Conservation (phyloP, 2,113 vertebrate species). For the Poecile atricapillus region DNA sequence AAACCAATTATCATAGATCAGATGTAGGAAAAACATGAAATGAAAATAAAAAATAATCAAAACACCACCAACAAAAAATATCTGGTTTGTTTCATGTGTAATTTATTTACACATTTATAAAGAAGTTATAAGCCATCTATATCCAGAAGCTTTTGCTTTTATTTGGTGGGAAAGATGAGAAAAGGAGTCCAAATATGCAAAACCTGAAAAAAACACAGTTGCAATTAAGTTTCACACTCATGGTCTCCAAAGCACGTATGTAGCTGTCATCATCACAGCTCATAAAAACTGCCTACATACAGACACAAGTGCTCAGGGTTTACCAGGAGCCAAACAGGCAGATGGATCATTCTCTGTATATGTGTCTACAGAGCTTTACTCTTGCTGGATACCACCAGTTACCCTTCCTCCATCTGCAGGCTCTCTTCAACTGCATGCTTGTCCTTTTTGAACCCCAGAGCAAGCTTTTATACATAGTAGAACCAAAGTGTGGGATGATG, state of each 20-base stretch:
- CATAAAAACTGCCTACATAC: not conserved
- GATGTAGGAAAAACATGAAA: not conserved
- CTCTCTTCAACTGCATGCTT: not conserved
- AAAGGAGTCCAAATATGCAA: not conserved
- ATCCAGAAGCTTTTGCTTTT: not conserved
- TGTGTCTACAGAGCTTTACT: not conserved
- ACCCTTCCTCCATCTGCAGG: not conserved
- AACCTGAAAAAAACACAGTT: not conserved
- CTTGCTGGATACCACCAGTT: not conserved
- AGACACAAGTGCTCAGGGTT: not conserved
- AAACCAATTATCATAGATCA: not conserved
- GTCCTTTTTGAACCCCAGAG: not conserved
- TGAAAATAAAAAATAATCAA: not conserved
- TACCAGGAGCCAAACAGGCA: slow-evolving; percentile 5
- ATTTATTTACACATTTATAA: not conserved
- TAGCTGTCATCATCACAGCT: not conserved
- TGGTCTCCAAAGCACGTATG: not conserved
- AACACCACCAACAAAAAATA: not conserved
- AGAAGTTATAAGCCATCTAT: not conserved
- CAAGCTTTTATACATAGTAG: not conserved
- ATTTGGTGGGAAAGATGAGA: not conserved
- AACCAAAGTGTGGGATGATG: not conserved
- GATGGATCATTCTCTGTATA: slow-evolving; percentile 1
- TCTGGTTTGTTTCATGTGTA: not conserved
- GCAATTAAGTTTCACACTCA: not conserved